Evolutionary conservation across 2,797 vertebrate species (phyloP), one percentile per base, ranked within the genome.

Genomic region (Cyprinella venusta): DNA sequence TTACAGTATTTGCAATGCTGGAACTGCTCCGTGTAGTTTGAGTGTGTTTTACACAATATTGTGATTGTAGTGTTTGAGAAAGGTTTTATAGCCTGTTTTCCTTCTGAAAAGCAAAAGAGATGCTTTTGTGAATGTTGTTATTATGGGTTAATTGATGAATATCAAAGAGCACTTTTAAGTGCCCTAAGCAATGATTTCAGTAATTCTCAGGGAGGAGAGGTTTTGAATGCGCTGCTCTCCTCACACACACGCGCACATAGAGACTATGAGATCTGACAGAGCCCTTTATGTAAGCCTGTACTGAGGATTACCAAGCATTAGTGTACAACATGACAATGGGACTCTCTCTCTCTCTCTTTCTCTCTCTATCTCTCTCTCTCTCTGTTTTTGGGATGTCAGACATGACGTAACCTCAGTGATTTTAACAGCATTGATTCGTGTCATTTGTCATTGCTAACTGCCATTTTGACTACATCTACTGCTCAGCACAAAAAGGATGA

Each of bases 221-320:
- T 82, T 82, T 83, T 83, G 69, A 82, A 64, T 64, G 72, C 19
- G 16, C 24, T 80, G 30, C 48, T 16, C 48, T 59, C 16, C 65
- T 36, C 38, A 79, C 45, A 15, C 36, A 81, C 61, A 83, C 67
- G 48, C 70, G 71, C 38, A 84, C 61, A 52, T 52, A 79, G 77
- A 86, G 71, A 76, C 89, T 91, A 90, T 86, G 76, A 90, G 88
- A 91, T 90, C 76, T 92, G 89, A 91, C 91, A 90, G 88, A 33
- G 42, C 86, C 88, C 87, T 93, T 94, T 94, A 93, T 92, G 89
- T 93, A 93, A 93, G 92, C 90, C 76, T 89, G 89, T 92, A 54
- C 59, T 65, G 76, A 76, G 83, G 87, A 86, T 88, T 88, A 86
- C 79, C 54, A 78, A 82, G 82, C 80, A 85, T 88, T 87, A 88